phyloP scores from a whole-genome alignment of 2,888 invertebrate genomes.

The Physocephala rufipes region DNA sequence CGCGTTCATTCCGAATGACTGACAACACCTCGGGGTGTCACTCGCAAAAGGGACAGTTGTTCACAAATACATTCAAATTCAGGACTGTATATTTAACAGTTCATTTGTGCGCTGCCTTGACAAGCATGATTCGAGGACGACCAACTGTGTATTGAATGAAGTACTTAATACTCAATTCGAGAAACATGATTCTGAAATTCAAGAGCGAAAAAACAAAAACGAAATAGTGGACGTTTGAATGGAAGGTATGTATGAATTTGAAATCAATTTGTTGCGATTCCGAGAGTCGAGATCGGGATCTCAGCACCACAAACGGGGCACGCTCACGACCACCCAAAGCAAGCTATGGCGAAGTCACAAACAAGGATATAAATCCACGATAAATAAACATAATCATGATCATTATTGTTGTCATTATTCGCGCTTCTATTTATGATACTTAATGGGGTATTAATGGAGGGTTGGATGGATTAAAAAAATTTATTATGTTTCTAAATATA shows the following conservation, averaged over 20 bases:
- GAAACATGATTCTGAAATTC: constrained; percentile 37
- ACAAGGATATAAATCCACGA: constrained; percentile 47
- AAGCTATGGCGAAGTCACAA: constrained; percentile 38
- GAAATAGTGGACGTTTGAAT: constrained; percentile 45
- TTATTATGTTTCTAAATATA: too few relatives aligned
- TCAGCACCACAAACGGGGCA: neutral
- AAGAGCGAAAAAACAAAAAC: constrained; percentile 37
- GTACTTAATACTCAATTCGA: constrained; percentile 12
- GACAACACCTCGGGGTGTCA: constrained; percentile 66
- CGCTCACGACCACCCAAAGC: constrained; percentile 11
- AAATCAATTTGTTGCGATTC: constrained; percentile 60
- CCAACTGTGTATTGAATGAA: constrained; percentile 43
- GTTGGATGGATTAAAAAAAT: too few relatives aligned
- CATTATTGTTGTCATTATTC: constrained; percentile 38
- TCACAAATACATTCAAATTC: constrained; percentile 13
- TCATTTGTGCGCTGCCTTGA: constrained; percentile 50
- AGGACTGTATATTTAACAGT: neutral
- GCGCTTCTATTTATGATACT: too few relatives aligned
- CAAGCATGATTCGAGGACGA: constrained; percentile 50
- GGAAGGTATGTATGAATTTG: constrained; percentile 54
- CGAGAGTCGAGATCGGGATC: constrained; percentile 36
- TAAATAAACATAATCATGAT: constrained; percentile 44
- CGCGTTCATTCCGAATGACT: constrained; percentile 63
- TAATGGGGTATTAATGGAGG: too few relatives aligned
- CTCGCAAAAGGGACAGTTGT: constrained; percentile 36